Conservation (phyloP, 2,113 vertebrate species). For the Gymnobelideus leadbeateri region DNA sequence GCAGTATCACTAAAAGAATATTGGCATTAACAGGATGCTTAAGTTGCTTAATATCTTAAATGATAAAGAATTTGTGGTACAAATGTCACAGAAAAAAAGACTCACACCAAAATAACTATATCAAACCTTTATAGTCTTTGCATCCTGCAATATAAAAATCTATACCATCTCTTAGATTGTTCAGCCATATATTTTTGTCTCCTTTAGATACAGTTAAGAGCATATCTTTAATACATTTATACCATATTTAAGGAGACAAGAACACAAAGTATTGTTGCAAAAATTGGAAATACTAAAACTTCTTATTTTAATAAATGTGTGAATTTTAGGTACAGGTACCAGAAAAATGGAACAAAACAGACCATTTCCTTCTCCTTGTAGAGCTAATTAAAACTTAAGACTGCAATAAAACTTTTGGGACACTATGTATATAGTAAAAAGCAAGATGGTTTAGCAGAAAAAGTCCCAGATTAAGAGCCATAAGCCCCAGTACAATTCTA, state of each 20-base stretch:
- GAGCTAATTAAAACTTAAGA: neutral
- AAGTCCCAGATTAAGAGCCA: neutral
- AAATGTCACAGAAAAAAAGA: neutral
- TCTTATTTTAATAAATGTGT: neutral
- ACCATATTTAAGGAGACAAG: neutral
- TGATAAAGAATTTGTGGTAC: neutral
- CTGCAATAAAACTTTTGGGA: neutral
- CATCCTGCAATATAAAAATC: neutral
- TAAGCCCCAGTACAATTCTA: neutral
- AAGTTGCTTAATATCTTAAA: neutral
- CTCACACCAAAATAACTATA: neutral
- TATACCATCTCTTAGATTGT: neutral
- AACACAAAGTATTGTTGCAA: neutral
- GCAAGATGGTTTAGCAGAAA: neutral
- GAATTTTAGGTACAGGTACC: slow-evolving; percentile 5
- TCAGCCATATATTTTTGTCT: neutral
- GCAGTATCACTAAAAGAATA: neutral
- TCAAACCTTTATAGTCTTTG: neutral
- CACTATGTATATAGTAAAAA: neutral
- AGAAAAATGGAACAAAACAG: slow-evolving; percentile 36
- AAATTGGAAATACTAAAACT: neutral
- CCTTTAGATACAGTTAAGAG: neutral
- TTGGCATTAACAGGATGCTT: neutral
- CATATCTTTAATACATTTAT: neutral
- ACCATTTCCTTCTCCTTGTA: neutral